Percentiles rank a stretch among this genome's conserved stretches.
These are phyloP conservation scores for Micromys minutus DNA, from an alignment of 2,113 vertebrate genomes.

Conservation along the genomic window DNA sequence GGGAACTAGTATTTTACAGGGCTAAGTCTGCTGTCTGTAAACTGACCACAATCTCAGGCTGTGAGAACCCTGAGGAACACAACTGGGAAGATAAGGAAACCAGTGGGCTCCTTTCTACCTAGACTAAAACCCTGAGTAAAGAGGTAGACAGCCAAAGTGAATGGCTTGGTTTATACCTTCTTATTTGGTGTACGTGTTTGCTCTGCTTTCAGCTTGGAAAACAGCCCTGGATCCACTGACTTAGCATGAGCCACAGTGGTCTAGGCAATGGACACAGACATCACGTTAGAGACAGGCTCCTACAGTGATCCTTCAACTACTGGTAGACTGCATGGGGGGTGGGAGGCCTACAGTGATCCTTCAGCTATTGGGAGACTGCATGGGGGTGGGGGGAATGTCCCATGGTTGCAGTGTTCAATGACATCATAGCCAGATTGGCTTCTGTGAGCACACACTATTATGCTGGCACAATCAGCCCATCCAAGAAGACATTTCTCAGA, in stretches of 20 bases:
- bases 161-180: neutral
- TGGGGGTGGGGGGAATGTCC: too few relatives aligned
- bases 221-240: fast-evolving
- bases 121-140: neutral
- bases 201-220: neutral
- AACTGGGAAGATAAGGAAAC: neutral
- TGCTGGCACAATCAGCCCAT: neutral
- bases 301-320: neutral
- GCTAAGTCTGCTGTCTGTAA: too few relatives aligned
- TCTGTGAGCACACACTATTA: neutral
- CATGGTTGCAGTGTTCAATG: neutral
- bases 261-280: neutral
- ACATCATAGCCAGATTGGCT: too few relatives aligned
- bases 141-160: neutral
- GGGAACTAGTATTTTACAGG: too few relatives aligned
- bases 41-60: neutral
- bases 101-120: neutral
- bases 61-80: neutral
- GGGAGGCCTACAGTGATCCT: too few relatives aligned
- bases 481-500: neutral
- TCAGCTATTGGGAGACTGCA: neutral
- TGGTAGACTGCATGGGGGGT: fast-evolving
- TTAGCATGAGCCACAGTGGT: neutral
- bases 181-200: fast-evolving
- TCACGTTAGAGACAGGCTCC: neutral